Evolutionary conservation across 2,888 invertebrate genomes (phyloP).

Genomic region (Pocota personata): DNA sequence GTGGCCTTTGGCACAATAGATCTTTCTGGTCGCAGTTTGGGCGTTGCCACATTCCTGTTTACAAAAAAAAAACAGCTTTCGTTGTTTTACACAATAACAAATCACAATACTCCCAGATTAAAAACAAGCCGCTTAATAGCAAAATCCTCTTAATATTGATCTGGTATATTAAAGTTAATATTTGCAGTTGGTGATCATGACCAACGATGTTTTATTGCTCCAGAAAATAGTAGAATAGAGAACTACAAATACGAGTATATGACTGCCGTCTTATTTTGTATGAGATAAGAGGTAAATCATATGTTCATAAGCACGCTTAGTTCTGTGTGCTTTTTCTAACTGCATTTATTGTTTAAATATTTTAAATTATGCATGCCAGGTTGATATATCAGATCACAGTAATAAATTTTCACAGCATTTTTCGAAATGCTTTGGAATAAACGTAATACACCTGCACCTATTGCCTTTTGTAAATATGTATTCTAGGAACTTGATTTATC

Average conservation of each 20-base stretch:
- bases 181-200: not conserved
- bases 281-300: not conserved
- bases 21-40: too few species aligned
- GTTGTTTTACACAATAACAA: too few species aligned
- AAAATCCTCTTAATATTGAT: too few species aligned
- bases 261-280: not conserved
- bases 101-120: too few species aligned
- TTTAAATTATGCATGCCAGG: not conserved
- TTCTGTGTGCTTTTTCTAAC: not conserved
- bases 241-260: not conserved
- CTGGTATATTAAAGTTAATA: not conserved
- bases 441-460: not conserved
- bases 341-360: not conserved
- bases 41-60: too few species aligned
- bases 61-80: too few species aligned
- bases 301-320: not conserved
- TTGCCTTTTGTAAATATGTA: not conserved
- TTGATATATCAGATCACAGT: not conserved
- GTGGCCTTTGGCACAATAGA: too few species aligned
- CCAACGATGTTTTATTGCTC: not conserved
- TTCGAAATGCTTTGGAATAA: not conserved
- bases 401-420: not conserved
- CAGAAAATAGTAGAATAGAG: not conserved
- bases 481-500: not conserved
- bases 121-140: too few species aligned